Evolutionary conservation across 1,140 invertebrate species (phyloP).

Genomic region (Sipha flava): DNA sequence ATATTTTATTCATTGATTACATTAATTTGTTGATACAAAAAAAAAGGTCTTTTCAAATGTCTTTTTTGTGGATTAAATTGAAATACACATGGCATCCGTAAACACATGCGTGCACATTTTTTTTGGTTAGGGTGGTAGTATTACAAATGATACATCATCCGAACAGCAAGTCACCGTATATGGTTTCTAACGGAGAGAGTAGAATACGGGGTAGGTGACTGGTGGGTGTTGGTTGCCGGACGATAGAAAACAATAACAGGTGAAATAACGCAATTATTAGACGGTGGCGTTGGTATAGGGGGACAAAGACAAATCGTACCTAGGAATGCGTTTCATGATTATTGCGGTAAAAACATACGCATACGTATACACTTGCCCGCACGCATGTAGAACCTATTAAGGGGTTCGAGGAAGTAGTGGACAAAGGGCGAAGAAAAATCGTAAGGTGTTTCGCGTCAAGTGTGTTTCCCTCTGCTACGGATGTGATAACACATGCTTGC

Average conservation of each 20-base stretch:
- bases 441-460: not conserved
- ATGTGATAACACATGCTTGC: slow-evolving; percentile 4
- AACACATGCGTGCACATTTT: not conserved
- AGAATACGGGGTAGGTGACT: no score
- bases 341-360: not conserved
- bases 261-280: slow-evolving; percentile 21
- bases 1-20: no score
- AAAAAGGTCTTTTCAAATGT: not conserved
- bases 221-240: not conserved
- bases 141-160: slow-evolving; percentile 5
- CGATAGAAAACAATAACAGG: slow-evolving; percentile 23
- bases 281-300: not conserved
- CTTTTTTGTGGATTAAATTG: not conserved
- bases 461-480: not conserved
- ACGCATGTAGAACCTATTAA: no score
- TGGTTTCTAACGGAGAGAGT: no score
- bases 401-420: no score
- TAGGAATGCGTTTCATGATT: not conserved
- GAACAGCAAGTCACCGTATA: not conserved
- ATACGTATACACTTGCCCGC: not conserved
- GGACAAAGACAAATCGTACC: slow-evolving; percentile 17
- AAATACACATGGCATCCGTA: not conserved
- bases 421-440: slow-evolving; percentile 13
- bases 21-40: not conserved
- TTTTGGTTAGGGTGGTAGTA: no score